Percentiles rank a stretch among this genome's conserved stretches.
These are phyloP conservation scores for Hipparchia semele DNA, from an alignment of 2,888 invertebrate species.

Conservation along the genomic window DNA sequence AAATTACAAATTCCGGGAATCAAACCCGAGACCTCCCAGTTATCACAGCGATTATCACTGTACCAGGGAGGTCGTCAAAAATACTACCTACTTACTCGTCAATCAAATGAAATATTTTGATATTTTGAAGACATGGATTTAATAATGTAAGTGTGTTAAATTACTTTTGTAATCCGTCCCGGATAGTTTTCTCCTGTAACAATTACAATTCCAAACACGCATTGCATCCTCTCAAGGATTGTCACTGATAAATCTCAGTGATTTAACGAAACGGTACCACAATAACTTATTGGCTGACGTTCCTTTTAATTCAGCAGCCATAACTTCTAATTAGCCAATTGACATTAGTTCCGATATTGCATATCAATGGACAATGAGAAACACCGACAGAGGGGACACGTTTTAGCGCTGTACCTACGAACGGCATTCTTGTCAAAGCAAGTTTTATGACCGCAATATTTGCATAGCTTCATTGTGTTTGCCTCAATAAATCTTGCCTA, in stretches of 20 bases:
- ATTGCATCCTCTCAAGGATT: constrained; percentile 48
- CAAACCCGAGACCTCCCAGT: too few relatives aligned
- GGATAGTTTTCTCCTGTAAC: constrained; percentile 33
- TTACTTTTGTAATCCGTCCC: constrained; percentile 17
- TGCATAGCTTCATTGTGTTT: constrained; percentile 23
- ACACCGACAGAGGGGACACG: constrained; percentile 38
- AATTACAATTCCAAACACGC: constrained; percentile 46
- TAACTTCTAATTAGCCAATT: constrained; percentile 73
- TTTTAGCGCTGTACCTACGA: constrained; percentile 51
- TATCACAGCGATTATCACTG: too few relatives aligned
- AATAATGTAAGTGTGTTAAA: too few relatives aligned
- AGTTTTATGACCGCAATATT: constrained; percentile 30
- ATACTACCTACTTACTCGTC: too few relatives aligned
- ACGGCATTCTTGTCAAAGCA: constrained; percentile 52
- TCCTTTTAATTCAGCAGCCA: constrained; percentile 54
- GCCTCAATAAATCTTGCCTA: constrained; percentile 31
- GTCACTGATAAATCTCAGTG: constrained; percentile 62
- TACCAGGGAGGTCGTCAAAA: too few relatives aligned
- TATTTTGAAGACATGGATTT: too few relatives aligned
- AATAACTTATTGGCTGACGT: constrained; percentile 59
- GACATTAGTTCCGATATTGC: constrained; percentile 48
- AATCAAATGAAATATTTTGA: too few relatives aligned
- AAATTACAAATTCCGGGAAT: too few relatives aligned
- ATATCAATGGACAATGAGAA: constrained; percentile 43
- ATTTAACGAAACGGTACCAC: constrained; percentile 61